phyloP scores from a whole-genome alignment of 1,140 invertebrate species.

The Drosophila carrolli region DNA sequence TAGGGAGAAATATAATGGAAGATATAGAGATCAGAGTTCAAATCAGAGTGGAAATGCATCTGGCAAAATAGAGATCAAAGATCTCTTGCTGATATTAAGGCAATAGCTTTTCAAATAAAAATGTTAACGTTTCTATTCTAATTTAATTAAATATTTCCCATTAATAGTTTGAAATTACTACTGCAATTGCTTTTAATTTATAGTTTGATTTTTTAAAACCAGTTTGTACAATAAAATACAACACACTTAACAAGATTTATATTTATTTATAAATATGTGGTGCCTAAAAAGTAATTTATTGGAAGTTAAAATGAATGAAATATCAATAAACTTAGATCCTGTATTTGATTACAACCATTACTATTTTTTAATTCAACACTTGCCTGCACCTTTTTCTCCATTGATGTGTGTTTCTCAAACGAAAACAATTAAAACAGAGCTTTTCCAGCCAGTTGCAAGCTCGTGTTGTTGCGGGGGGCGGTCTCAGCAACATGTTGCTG shows the following conservation, averaged over 20 bases:
- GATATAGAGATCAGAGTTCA: slow-evolving; percentile 30
- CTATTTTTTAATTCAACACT: neutral
- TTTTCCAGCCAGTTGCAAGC: slow-evolving; percentile 40
- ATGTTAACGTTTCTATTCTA: no score
- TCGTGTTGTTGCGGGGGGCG: slow-evolving; percentile 41
- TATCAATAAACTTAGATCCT: no score
- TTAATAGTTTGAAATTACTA: no score
- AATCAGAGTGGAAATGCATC: neutral
- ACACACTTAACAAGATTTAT: no score
- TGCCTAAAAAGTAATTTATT: no score
- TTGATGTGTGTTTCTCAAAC: neutral
- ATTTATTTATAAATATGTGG: no score
- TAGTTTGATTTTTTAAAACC: no score
- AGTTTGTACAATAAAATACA: no score
- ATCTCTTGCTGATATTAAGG: neutral
- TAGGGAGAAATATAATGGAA: slow-evolving; percentile 9
- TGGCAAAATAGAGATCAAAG: neutral
- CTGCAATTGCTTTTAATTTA: no score
- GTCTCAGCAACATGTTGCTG: slow-evolving; percentile 53
- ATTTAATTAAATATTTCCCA: no score
- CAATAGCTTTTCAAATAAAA: neutral
- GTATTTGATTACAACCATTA: neutral
- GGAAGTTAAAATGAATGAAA: no score
- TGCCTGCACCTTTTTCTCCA: neutral
- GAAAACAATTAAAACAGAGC: slow-evolving; percentile 28